Base-by-base conservation (phyloP, 2,797 vertebrate genomes). In the Oceanodroma leucorhoa region DNA sequence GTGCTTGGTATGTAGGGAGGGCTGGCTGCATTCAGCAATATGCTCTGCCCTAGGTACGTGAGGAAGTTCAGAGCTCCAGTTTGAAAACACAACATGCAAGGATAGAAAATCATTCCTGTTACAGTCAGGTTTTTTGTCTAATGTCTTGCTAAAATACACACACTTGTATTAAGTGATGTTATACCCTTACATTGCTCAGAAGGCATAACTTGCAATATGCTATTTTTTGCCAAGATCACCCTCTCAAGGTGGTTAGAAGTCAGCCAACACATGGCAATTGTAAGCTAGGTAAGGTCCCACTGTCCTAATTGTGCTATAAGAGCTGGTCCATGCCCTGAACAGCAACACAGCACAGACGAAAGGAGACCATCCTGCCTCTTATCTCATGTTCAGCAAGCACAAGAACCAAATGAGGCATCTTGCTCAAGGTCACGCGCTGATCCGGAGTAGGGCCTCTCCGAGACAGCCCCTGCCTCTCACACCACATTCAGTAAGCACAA, bases 361-460 rank as follows among this genome's bases (percentile, higher is more conserved):
- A 41, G 19, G 36, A 55, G 23, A 48, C 34, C 21, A 19, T 19
- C 50, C 38, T 48, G 45, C 41, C 61, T 79, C 50, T 67, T n/a
- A 10, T 4, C 16, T 29, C 18, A 1, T 0, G 1, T 19, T 36
- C 61, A 48, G 38, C 7, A 23, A 67, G 40, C 64, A 32, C 57
- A 30, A 50, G 50, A 72, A 57, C 10, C 5, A 5, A 62, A 29
- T 1, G 5, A 78, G 3, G 15, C 12, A 22, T 11, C 53, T 50
- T 26, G 10, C 10, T 24, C 15, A 19, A 32, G 75, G 30, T 12
- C 22, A 48, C 5, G 1, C 2, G 0, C 20, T 13, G 11, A 32
- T 32, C 48, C 27, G n/a, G 23, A 72, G 12, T 0, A 3, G 1
- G 1, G 71, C 17, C 21, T 22, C 58, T 20, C 30, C 2, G 1